Evolutionary conservation across 2,888 invertebrate genomes (phyloP), one percentile per base, ranked within the genome.

Genomic region (Cantharis nigra): DNA sequence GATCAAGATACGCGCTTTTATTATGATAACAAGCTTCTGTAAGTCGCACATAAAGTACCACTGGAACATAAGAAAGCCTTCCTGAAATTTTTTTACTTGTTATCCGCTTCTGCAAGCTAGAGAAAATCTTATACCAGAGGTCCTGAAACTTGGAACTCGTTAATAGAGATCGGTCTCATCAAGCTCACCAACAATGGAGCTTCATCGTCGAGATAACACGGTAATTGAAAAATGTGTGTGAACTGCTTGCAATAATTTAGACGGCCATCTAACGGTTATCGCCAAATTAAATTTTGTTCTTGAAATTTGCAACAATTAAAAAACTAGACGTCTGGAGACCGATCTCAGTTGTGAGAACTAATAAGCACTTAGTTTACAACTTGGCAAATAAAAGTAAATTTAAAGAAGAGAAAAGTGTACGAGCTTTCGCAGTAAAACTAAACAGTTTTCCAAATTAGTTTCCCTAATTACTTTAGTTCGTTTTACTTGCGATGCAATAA

Each of bases 21-120:
- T 77, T 74, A 77, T 77, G 77, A 74, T 74, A 77, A 77, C 77
- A 65, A 77, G 77, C 77, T 77, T 23, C 77, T 77, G 77, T 65
- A 74, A 70, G 71, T 73, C 62, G 28, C 70, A 70, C 65, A 72
- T 64, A 77, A 74, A 75, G 20, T 71, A 67, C 20, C 75, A 49
- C 71, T 70, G 70, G 70, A 75, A 63, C 63, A 28, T 26, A 63
- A 74, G 67, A 72, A 65, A 65, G 14, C 20, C 16, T 64, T 18
- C 16, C 20, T 11, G 63, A 11, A 63, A 71, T 26, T 72, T 67
- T 72, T 67, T 49, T n/a, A 2, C 49, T 49, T 7, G 49, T 49
- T 49, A 49, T 20, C 20, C 67, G 11, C 30, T 63, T 23, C 14
- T 67, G 14, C 63, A 65, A 62, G 7, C 18, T 20, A 9, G 14